Evolutionary conservation across 2,113 vertebrate genomes (phyloP).

Genomic region (Xyrauchen texanus): DNA sequence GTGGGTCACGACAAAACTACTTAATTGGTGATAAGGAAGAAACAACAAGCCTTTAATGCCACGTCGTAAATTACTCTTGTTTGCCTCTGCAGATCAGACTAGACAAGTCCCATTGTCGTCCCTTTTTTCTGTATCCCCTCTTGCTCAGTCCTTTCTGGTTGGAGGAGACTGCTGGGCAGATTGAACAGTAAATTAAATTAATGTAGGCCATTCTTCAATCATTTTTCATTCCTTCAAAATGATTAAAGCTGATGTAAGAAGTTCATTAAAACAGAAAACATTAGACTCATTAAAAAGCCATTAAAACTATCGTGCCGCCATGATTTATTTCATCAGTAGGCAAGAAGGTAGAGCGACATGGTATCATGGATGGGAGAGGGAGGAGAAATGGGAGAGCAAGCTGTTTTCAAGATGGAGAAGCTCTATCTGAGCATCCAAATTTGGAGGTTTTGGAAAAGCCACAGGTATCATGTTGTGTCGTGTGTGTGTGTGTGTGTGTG

Average conservation of each 20-base stretch:
- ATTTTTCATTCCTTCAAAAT: constrained; percentile 89
- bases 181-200: constrained; percentile 89
- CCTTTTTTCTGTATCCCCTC: neutral
- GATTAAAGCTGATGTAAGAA: constrained; percentile 91
- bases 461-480: neutral
- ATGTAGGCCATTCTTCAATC: constrained; percentile 86
- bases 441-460: constrained; percentile 35
- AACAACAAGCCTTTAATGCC: constrained; percentile 71
- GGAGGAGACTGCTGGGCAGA: constrained; percentile 76
- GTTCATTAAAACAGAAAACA: constrained; percentile 96
- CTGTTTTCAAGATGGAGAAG: constrained; percentile 54
- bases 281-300: constrained; percentile 95
- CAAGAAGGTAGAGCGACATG: constrained; percentile 70
- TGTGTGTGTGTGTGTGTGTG: too few relatives aligned
- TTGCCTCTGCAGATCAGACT: constrained; percentile 38
- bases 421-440: constrained; percentile 53
- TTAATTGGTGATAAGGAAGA: constrained; percentile 77
- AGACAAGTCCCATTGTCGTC: constrained; percentile 48
- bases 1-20: constrained; percentile 68
- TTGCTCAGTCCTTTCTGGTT: constrained; percentile 59
- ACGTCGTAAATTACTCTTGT: constrained; percentile 69
- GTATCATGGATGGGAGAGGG: constrained; percentile 51
- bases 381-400: constrained; percentile 34
- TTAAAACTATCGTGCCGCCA: constrained; percentile 84
- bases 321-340: constrained; percentile 84